Conservation (phyloP, 30 jellyfish, hydroid and myxozoan genomes). For the Cassiopea xamachana region DNA sequence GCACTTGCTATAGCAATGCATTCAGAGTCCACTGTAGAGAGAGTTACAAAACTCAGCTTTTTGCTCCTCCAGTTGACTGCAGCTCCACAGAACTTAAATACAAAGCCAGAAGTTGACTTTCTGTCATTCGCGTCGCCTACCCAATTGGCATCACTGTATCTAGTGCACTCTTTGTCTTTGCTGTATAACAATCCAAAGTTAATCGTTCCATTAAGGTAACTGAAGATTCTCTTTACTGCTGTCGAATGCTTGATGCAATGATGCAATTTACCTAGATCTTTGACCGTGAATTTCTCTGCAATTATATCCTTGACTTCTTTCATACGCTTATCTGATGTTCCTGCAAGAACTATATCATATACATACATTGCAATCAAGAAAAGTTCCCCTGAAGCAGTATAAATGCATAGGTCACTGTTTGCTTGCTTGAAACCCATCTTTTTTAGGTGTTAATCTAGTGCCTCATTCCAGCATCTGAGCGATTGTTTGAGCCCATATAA, state of each 20-base stretch:
- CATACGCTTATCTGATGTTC: background rate
- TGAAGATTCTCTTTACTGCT: background rate
- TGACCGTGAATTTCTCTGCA: background rate
- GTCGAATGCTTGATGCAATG: background rate
- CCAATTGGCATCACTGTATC: background rate
- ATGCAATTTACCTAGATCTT: background rate
- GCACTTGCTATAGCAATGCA: background rate
- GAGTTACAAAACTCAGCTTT: background rate
- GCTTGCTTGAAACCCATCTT: background rate
- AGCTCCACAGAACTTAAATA: background rate
- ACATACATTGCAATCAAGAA: background rate
- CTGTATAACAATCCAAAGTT: background rate
- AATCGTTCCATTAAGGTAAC: background rate
- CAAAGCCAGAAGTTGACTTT: background rate
- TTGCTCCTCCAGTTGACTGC: background rate
- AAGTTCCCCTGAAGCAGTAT: background rate
- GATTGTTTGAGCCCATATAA: background rate
- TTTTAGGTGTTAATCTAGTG: background rate
- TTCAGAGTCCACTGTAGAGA: background rate
- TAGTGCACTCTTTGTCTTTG: background rate
- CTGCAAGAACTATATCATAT: background rate
- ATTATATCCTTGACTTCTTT: background rate
- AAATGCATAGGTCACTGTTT: background rate
- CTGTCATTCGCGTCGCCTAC: background rate
- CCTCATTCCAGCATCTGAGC: background rate